Conservation (phyloP, 2,888 invertebrate species). For the Nematopogon swammerdamellus region DNA sequence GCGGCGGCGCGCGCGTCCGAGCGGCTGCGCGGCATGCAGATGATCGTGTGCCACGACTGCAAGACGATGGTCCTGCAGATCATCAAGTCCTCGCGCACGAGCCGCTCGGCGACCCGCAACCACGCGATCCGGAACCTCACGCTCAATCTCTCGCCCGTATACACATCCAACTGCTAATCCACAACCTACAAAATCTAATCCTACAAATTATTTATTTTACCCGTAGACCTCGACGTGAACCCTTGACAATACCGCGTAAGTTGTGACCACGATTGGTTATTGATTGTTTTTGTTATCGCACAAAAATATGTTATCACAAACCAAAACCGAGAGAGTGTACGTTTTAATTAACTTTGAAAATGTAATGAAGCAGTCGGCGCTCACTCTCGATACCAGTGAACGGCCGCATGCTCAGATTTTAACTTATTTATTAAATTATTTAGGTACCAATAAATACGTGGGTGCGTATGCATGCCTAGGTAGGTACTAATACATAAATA, state of each 20-base stretch:
- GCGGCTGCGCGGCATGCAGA: slow-evolving; percentile 70
- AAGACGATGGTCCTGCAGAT: slow-evolving; percentile 92
- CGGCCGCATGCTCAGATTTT: background rate
- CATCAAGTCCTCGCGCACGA: slow-evolving; percentile 83
- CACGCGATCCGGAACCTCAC: slow-evolving; percentile 79
- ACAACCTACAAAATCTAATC: background rate
- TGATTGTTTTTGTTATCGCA: slow-evolving; percentile 38
- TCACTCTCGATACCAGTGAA: too few relatives aligned
- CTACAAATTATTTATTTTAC: slow-evolving; percentile 16
- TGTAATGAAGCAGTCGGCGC: too few relatives aligned
- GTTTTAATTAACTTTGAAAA: too few relatives aligned
- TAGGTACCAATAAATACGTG: background rate
- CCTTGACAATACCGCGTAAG: slow-evolving; percentile 43
- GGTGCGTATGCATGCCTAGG: background rate
- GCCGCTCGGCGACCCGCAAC: slow-evolving; percentile 78
- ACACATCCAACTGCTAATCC: slow-evolving; percentile 51
- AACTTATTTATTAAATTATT: background rate
- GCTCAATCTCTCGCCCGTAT: slow-evolving; percentile 79
- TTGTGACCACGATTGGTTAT: slow-evolving; percentile 25
- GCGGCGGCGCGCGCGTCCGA: slow-evolving; percentile 54
- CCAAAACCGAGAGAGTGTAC: background rate
- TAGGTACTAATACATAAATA: background rate
- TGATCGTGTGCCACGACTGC: slow-evolving; percentile 93
- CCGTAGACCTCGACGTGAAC: slow-evolving; percentile 9
- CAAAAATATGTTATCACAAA: slow-evolving; percentile 17